Evolutionary conservation across 2,888 invertebrate genomes (phyloP).

Genomic region (Esperia sulphurella): DNA sequence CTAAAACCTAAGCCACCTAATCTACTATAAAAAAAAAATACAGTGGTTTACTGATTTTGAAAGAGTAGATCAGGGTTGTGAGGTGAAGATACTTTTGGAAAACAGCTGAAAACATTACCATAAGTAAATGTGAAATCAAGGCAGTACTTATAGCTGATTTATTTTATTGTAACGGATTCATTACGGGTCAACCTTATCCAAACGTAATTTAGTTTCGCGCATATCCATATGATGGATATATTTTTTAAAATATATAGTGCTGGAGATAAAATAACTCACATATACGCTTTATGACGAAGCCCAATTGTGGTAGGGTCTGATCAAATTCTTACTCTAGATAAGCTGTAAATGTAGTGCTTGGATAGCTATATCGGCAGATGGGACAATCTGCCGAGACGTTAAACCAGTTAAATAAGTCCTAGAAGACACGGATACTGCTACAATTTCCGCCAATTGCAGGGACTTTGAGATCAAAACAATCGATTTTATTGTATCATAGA

Average conservation of each 20-base stretch:
- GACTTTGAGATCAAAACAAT: neutral
- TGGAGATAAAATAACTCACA: slow-evolving; percentile 9
- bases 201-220: slow-evolving; percentile 11
- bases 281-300: too few species aligned
- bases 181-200: slow-evolving; percentile 13
- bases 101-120: too few species aligned
- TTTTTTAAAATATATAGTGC: slow-evolving; percentile 12
- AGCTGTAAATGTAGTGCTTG: neutral
- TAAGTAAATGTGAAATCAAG: too few species aligned
- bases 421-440: slow-evolving; percentile 8
- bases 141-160: too few species aligned
- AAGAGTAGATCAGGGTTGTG: too few species aligned
- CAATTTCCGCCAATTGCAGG: neutral
- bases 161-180: slow-evolving; percentile 12
- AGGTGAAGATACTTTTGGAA: too few species aligned
- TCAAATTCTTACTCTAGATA: too few species aligned
- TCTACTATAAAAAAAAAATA: too few species aligned
- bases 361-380: neutral
- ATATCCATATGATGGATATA: slow-evolving; percentile 13
- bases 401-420: slow-evolving; percentile 16
- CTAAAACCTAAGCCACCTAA: too few species aligned
- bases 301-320: too few species aligned
- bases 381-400: neutral
- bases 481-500: neutral
- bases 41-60: too few species aligned